Evolutionary conservation across 2,797 vertebrate species (phyloP).

Genomic region (Benthosema pterotum): DNA sequence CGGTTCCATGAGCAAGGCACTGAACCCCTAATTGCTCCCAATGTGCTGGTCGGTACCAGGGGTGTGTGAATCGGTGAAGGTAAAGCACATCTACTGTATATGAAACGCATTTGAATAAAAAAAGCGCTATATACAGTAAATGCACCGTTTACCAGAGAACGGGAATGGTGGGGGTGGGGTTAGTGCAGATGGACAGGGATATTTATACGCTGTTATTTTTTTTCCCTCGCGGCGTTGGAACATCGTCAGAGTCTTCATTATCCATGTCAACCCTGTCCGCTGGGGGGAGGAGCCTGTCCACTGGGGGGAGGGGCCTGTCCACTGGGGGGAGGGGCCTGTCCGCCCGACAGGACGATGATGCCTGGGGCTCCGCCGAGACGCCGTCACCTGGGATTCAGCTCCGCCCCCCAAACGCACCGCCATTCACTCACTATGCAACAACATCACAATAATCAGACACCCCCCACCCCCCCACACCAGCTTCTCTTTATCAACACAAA

Average conservation of each 20-base stretch:
- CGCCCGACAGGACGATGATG: slow-evolving; percentile 70
- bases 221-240: slow-evolving; percentile 60
- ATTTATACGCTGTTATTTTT: slow-evolving; percentile 18
- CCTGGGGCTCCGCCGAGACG: slow-evolving; percentile 70
- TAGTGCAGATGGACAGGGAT: slow-evolving; percentile 73
- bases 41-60: too few species aligned
- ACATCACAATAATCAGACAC: slow-evolving; percentile 48
- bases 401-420: slow-evolving; percentile 49
- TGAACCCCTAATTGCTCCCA: too few species aligned
- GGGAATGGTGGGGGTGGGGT: slow-evolving; percentile 22
- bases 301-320: slow-evolving; percentile 64
- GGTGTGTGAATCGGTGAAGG: too few species aligned
- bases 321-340: slow-evolving; percentile 61
- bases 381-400: slow-evolving; percentile 68
- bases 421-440: slow-evolving; percentile 62
- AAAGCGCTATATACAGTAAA: too few species aligned
- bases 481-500: slow-evolving; percentile 58
- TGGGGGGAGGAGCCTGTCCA: slow-evolving; percentile 63
- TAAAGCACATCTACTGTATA: too few species aligned
- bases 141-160: too few species aligned
- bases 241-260: slow-evolving; percentile 78
- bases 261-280: slow-evolving; percentile 71
- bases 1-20: too few species aligned
- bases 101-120: too few species aligned
- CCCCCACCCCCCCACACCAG: slow-evolving; percentile 33